phyloP scores from a whole-genome alignment of 2,888 invertebrate species.

The Rhingia rostrata region DNA sequence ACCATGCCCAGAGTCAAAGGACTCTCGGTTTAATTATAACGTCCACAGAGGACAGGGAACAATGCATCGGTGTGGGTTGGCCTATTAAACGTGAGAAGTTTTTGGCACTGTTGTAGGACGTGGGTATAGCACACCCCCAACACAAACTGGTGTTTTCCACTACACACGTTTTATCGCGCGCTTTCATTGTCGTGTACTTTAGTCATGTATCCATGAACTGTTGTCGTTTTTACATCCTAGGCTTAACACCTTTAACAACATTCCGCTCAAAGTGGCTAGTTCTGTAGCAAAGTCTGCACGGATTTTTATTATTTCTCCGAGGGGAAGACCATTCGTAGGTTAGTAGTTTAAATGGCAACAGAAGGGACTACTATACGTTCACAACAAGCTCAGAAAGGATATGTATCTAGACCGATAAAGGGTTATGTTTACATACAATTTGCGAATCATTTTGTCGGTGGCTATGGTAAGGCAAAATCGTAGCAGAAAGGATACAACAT shows the following conservation, averaged over 20 bases:
- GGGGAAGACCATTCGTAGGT: slow-evolving; percentile 12
- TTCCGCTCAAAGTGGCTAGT: slow-evolving; percentile 27
- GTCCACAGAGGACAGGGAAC: slow-evolving; percentile 3
- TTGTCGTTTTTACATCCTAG: slow-evolving; percentile 26
- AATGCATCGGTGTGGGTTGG: not conserved
- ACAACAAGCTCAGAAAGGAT: slow-evolving; percentile 45
- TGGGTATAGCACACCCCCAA: not conserved
- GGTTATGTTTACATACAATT: slow-evolving; percentile 67
- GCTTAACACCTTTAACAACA: slow-evolving; percentile 49
- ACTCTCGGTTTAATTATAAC: slow-evolving; percentile 42
- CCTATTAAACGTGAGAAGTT: slow-evolving; percentile 52
- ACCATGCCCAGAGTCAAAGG: slow-evolving; percentile 12
- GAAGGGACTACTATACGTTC: slow-evolving; percentile 6
- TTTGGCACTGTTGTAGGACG: slow-evolving; percentile 2
- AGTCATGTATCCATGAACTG: not conserved
- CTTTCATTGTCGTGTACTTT: slow-evolving; percentile 6
- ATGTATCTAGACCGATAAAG: slow-evolving; percentile 47
- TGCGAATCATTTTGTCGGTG: slow-evolving; percentile 53
- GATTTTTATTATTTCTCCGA: slow-evolving; percentile 7
- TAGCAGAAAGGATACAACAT: slow-evolving; percentile 18
- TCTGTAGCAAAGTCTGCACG: slow-evolving; percentile 13
- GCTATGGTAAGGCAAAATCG: slow-evolving; percentile 25
- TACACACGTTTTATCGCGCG: slow-evolving; percentile 36
- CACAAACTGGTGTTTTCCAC: slow-evolving; percentile 18
- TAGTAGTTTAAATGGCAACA: slow-evolving; percentile 13